A percentile compares a stretch with the other conserved stretches of the same genome.
phyloP scores from a whole-genome alignment of 2,113 vertebrate genomes.

The Rhagologus leucostigma region DNA sequence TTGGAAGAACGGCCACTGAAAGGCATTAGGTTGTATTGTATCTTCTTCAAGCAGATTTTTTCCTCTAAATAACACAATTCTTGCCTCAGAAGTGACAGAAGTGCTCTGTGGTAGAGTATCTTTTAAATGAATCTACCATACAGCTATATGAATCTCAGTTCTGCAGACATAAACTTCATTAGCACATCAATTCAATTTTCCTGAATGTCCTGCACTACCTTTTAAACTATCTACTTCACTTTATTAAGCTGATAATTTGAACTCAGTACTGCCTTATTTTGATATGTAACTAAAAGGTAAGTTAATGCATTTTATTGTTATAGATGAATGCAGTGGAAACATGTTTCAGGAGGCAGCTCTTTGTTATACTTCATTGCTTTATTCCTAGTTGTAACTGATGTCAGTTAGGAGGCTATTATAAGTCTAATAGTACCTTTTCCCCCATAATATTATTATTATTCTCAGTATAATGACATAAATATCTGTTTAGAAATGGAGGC shows the following conservation, averaged over 20 bases:
- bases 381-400: constrained; percentile 1
- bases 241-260: constrained; percentile 25
- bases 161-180: background rate
- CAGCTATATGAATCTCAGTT: background rate
- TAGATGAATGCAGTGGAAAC: background rate
- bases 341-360: constrained; percentile 16
- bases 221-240: constrained; percentile 26
- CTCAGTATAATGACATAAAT: constrained; percentile 19
- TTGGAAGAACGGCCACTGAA: constrained; percentile 26
- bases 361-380: background rate
- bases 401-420: background rate
- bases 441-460: background rate
- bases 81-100: background rate
- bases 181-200: constrained; percentile 33
- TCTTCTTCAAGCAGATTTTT: constrained; percentile 10
- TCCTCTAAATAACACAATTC: background rate
- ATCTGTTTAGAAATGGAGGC: background rate
- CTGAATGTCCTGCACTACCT: background rate
- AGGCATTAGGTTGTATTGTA: background rate
- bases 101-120: background rate
- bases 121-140: background rate
- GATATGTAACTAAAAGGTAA: background rate
- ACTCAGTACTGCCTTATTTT: constrained; percentile 13
- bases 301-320: constrained; percentile 10
- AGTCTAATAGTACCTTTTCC: background rate